Base-by-base conservation (phyloP, 2,113 vertebrate species). In the Xiphophorus maculatus region DNA sequence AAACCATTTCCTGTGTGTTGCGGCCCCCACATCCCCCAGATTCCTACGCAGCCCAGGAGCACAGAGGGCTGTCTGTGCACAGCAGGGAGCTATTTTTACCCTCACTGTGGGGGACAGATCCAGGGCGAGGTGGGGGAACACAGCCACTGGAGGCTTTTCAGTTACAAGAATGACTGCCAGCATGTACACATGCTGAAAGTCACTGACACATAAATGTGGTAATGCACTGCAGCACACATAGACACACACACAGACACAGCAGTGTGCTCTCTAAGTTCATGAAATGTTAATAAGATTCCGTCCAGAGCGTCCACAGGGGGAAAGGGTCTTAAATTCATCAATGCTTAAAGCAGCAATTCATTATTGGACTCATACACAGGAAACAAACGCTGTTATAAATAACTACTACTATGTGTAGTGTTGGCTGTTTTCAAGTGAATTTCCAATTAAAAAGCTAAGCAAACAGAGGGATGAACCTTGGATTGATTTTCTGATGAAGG, bases 71-170 rank as follows among this genome's bases (percentile, higher is more conserved):
- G 87, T 66, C 78, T 91, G 80, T 91, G 80, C 81, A 81, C 76
- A 79, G 65, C 30, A 63, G 73, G 72, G 73, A 35, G 88, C 91
- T 93, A 93, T 93, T 93, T 92, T 90, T 93, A 91, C 84, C 67
- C 86, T 86, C 73, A 71, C 66, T 81, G 54, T 76, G 70, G 77
- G 84, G 86, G 87, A 87, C 76, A 79, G 80, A 75, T 73, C 58
- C 54, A 3, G 77, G 74, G 71, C 12, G 29, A 74, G 37, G 51
- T 58, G 65, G 77, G 63, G 73, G 76, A 72, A 79, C 54, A 69
- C 42, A 51, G 35, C 63, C 48, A 68, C 70, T 10, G 62, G 62
- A 74, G 68, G 80, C 66, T 77, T 81, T 76, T 81, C 64, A 64
- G 62, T 66, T 73, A 78, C 71, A 63, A 5, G 51, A 81, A 71